A percentile compares a stretch with the other conserved stretches of the same genome.
phyloP scores from a whole-genome alignment of 2,888 invertebrate species.

The Sussaba pulchella region DNA sequence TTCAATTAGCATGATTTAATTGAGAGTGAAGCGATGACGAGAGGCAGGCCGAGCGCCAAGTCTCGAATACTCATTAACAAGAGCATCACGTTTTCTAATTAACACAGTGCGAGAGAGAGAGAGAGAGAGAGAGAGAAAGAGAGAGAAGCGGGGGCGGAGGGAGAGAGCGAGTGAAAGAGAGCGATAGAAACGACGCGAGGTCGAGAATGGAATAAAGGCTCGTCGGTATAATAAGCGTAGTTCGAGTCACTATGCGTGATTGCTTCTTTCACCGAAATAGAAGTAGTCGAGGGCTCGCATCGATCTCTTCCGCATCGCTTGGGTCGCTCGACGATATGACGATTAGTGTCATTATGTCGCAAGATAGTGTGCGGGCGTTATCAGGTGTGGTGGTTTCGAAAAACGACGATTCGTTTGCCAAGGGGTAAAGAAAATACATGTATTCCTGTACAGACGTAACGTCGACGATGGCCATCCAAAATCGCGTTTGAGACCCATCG shows the following conservation, averaged over 20 bases:
- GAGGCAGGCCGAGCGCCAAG: conserved; percentile 67
- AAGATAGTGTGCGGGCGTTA: background rate
- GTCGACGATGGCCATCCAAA: conserved; percentile 29
- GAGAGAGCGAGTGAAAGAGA: conserved; percentile 20
- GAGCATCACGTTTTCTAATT: conserved; percentile 80
- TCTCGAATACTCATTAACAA: conserved; percentile 79
- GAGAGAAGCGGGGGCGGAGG: conserved; percentile 3
- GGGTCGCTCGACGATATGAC: background rate
- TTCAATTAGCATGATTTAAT: conserved; percentile 82
- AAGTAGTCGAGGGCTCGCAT: background rate
- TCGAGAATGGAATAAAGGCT: conserved; percentile 49
- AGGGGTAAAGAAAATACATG: conserved; percentile 2
- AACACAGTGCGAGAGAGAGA: conserved; percentile 67
- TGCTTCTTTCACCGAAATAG: background rate
- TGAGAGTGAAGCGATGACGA: conserved; percentile 75
- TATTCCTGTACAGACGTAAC: background rate
- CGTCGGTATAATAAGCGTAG: conserved; percentile 8
- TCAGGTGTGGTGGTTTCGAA: background rate
- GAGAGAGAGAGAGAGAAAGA: conserved; percentile 8
- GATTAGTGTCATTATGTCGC: conserved; percentile 23
- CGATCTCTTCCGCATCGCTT: background rate
- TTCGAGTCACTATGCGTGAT: conserved; percentile 27
- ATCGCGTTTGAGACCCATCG: conserved; percentile 63
- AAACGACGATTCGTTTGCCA: conserved; percentile 5
- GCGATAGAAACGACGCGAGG: conserved; percentile 3